phyloP scores from a whole-genome alignment of 35 echinoderm and acorn worm species.

The Hemicentrotus pulcherrimus region DNA sequence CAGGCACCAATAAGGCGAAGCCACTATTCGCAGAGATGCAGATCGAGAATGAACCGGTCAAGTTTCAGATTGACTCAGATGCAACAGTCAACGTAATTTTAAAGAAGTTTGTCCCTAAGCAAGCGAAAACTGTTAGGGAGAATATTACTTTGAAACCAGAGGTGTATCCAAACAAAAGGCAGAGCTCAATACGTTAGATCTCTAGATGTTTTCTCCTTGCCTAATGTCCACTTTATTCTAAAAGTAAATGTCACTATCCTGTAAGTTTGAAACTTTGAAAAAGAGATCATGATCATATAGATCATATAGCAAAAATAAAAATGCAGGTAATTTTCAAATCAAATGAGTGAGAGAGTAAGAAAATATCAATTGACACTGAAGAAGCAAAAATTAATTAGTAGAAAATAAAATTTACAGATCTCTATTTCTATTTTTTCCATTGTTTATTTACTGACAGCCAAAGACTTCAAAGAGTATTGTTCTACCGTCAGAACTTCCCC shows the following conservation, averaged over 20 bases:
- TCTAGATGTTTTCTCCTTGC: not conserved
- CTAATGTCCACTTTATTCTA: not conserved
- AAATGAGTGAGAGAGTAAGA: not conserved
- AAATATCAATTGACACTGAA: not conserved
- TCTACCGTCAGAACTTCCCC: not conserved
- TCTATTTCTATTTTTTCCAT: not conserved
- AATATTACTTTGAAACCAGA: too few relatives aligned
- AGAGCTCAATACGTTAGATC: too few relatives aligned
- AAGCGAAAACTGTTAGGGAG: too few relatives aligned
- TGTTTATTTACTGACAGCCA: not conserved
- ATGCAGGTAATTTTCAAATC: not conserved
- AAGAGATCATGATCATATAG: not conserved
- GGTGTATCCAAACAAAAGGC: too few relatives aligned
- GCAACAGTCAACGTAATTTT: too few relatives aligned
- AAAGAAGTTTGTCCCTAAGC: too few relatives aligned
- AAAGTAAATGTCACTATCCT: not conserved
- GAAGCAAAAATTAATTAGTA: not conserved
- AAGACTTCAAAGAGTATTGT: not conserved
- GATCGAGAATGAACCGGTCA: too few relatives aligned
- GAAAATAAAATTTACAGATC: not conserved
- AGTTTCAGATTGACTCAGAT: too few relatives aligned
- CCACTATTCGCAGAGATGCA: too few relatives aligned
- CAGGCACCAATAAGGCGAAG: too few relatives aligned
- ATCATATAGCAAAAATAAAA: not conserved
- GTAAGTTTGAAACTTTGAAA: not conserved